phyloP scores from a whole-genome alignment of 2,797 vertebrate species.

The Mastacembelus armatus region DNA sequence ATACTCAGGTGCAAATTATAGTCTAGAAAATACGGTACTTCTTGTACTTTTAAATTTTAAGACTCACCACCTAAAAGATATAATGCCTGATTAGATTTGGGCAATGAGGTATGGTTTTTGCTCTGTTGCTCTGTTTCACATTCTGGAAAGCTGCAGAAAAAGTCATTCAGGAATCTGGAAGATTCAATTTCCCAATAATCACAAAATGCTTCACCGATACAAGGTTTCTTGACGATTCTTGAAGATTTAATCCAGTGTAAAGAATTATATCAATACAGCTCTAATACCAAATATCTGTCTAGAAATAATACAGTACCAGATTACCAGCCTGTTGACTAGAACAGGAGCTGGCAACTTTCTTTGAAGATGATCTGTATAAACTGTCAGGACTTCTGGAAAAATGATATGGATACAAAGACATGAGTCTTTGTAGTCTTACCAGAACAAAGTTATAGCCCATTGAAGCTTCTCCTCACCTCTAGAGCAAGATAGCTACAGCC shows the following conservation, averaged over 20 bases:
- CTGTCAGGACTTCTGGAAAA: conserved; percentile 24
- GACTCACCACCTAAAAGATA: no score
- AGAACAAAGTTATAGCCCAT: conserved; percentile 20
- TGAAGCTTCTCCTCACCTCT: conserved; percentile 43
- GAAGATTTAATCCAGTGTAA: background rate
- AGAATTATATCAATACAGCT: conserved; percentile 22
- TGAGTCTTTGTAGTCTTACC: conserved; percentile 30
- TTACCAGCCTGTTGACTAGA: conserved; percentile 36
- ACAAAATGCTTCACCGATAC: background rate
- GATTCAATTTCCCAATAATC: conserved; percentile 8
- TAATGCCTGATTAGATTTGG: no score
- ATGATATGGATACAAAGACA: conserved; percentile 16
- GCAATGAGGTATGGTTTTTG: no score
- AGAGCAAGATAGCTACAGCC: conserved; percentile 13
- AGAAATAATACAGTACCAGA: no score
- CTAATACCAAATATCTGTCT: background rate
- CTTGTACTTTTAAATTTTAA: no score
- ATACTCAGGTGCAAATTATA: no score
- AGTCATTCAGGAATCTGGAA: background rate
- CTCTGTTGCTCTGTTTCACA: no score
- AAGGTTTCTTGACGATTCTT: background rate
- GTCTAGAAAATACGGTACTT: no score
- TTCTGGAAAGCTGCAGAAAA: no score
- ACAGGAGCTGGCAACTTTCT: conserved; percentile 29
- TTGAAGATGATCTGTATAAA: conserved; percentile 39